Percentiles rank a stretch among this genome's conserved stretches.
These are phyloP conservation scores for Entomobrya proxima DNA, from an alignment of 2,888 invertebrate genomes.

Conservation along the genomic window DNA sequence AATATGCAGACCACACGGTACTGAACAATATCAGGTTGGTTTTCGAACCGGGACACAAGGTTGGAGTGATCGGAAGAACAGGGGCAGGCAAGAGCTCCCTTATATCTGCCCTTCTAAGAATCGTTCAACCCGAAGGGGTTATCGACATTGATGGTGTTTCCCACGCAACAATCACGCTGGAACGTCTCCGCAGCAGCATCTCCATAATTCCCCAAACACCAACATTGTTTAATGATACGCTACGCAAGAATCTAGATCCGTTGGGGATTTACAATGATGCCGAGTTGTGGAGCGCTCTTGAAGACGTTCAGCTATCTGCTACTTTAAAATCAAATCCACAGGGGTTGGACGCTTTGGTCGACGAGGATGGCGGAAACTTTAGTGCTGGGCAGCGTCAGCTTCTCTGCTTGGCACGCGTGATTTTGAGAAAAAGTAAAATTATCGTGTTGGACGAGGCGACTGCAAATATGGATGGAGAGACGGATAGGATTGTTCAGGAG, in stretches of 20 bases:
- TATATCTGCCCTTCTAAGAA: neutral
- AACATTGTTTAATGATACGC: neutral
- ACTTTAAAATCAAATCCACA: neutral
- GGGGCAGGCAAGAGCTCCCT: constrained; percentile 1
- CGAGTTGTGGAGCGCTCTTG: neutral
- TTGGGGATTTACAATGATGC: neutral
- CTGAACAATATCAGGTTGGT: neutral
- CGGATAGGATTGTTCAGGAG: too few relatives aligned
- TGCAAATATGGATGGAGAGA: too few relatives aligned
- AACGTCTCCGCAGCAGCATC: neutral
- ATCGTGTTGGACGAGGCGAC: too few relatives aligned
- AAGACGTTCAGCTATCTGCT: neutral
- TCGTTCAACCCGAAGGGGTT: neutral
- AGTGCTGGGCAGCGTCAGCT: too few relatives aligned
- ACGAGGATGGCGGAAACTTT: neutral
- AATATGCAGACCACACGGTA: neutral
- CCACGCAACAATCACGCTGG: neutral
- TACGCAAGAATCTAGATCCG: neutral
- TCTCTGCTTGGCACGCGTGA: too few relatives aligned
- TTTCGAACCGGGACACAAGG: neutral
- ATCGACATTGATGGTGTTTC: neutral
- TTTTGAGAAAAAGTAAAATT: too few relatives aligned
- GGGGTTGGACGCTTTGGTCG: neutral
- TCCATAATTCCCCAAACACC: neutral
- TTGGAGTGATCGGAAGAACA: neutral